Base-by-base conservation (phyloP, 2,113 vertebrate species). In the Gallinago jamesoni region DNA sequence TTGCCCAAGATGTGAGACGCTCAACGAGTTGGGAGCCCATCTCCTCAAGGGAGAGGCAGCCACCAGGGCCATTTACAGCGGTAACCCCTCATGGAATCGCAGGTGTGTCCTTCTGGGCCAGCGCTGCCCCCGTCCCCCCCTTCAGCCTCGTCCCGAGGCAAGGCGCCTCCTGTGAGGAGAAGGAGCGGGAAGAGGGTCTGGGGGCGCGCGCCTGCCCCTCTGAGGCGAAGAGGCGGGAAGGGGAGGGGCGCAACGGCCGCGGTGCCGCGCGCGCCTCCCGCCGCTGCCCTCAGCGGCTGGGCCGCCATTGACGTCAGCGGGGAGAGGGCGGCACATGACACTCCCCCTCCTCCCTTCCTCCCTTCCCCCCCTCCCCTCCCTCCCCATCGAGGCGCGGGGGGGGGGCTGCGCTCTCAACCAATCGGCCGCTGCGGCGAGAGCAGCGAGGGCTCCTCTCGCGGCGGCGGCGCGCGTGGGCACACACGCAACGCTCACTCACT, bases 321-420 rank as follows among this genome's bases (percentile, higher is more conserved):
- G 93, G 89, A 43, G 47, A 82, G 90, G 94, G 96, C 92, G 93
- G 97, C 97, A 97, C 97, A 93, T 97, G 97, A 97, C 55, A 33
- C 55, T 31, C 30, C 55, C 50, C 50, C 50, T 27, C 50, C 50
- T 27, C 50, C 50, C 24, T 25, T 22, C 48, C 47, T 10, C 21
- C 25, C 50, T 24, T 27, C 24, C 50, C 35, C 35, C 50, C 35
- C 35, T 7, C 35, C 35, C 50, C 43, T 8, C 16, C 16, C 17
- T 8, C 43, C 43, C 43, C 43, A 43, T 16, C 43, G 45, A 19
- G 45, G 45, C 17, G 45, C 17, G 45, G 7, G 45, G 45, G 17
- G 45, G 23, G 22, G 50, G 37, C 37, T 39, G 37, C 37, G 93
- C 80, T 63, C 68, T 90, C 74, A 95, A 75, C 97, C 97, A 98